Conservation (phyloP, 2,797 vertebrate genomes). For the Hydrolagus colliei region DNA sequence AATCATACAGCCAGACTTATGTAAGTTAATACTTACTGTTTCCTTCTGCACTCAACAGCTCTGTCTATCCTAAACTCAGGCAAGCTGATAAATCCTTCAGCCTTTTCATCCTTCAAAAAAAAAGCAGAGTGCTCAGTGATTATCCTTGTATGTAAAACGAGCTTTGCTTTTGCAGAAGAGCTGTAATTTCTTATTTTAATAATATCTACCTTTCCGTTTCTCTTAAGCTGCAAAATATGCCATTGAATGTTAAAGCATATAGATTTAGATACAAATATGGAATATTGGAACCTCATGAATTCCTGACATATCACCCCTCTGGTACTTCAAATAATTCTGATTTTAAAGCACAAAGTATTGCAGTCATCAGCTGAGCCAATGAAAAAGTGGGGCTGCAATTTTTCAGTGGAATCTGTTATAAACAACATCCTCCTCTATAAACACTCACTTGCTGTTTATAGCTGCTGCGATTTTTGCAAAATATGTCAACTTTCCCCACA, state of each 20-base stretch:
- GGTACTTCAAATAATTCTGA: neutral
- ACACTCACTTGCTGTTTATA: too few relatives aligned
- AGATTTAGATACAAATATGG: neutral
- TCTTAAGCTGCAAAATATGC: neutral
- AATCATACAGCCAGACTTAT: neutral
- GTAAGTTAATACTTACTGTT: constrained; percentile 66
- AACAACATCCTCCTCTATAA: too few relatives aligned
- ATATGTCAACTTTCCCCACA: too few relatives aligned
- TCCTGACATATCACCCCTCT: neutral
- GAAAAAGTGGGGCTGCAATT: too few relatives aligned
- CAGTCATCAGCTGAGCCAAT: neutral
- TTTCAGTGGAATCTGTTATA: too few relatives aligned
- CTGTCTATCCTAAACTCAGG: constrained; percentile 84
- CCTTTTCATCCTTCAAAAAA: constrained; percentile 72
- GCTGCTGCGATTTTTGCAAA: too few relatives aligned
- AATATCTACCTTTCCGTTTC: neutral
- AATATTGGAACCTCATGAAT: neutral
- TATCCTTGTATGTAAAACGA: neutral
- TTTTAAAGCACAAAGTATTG: neutral
- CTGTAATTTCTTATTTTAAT: neutral
- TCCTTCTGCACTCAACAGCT: constrained; percentile 77
- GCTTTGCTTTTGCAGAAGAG: neutral
- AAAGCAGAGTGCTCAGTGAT: constrained; percentile 20
- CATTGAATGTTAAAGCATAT: neutral
- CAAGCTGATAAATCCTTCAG: constrained; percentile 81